Evolutionary conservation across 2,888 invertebrate genomes (phyloP).

Genomic region (Hipparchia semele): DNA sequence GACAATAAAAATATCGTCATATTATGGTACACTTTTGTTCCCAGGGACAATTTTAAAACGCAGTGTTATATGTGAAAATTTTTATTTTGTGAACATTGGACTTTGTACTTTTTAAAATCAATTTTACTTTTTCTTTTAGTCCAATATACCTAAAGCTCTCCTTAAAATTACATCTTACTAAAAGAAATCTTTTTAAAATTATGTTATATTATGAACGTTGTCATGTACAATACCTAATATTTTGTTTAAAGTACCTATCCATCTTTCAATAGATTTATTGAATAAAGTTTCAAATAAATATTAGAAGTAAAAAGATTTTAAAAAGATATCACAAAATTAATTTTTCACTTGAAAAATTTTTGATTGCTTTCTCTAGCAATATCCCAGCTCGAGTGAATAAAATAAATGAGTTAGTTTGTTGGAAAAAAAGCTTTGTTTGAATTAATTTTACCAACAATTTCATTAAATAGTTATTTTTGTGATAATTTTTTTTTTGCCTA

Average conservation of each 20-base stretch:
- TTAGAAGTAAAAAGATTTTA: conserved; percentile 3
- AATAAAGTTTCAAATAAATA: neutral
- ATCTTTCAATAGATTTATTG: neutral
- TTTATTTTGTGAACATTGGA: too few species aligned
- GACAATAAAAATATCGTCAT: too few species aligned
- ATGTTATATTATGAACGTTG: neutral
- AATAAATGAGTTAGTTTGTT: neutral
- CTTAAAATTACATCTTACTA: too few species aligned
- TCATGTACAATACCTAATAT: neutral
- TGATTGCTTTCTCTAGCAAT: conserved; percentile 13
- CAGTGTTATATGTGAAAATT: too few species aligned
- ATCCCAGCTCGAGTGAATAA: neutral
- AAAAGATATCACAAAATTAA: conserved; percentile 5
- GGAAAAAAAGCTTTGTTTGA: neutral
- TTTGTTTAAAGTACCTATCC: neutral
- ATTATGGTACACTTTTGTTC: too few species aligned
- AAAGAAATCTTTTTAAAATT: neutral
- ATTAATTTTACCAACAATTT: too few species aligned
- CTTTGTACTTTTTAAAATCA: too few species aligned
- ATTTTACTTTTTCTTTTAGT: too few species aligned
- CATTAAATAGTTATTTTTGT: too few species aligned
- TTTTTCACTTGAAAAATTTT: conserved; percentile 18
- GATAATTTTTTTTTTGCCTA: too few species aligned
- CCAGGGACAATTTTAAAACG: too few species aligned
- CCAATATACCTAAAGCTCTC: too few species aligned